A percentile compares a stretch with the other conserved stretches of the same genome.
phyloP scores from a whole-genome alignment of 2,888 invertebrate species.

The Hyalella azteca region DNA sequence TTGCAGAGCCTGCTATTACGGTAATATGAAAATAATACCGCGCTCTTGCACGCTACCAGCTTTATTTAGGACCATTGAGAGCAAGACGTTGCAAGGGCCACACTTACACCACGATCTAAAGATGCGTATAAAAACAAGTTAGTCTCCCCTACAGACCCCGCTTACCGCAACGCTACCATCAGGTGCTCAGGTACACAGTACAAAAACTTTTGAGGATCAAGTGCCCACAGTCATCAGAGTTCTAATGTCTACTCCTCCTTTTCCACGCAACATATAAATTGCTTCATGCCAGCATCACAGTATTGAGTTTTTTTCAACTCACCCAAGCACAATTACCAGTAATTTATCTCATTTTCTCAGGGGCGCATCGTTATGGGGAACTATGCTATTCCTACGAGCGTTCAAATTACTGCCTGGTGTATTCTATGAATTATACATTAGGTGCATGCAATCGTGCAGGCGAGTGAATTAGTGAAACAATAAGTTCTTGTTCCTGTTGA shows the following conservation, averaged over 20 bases:
- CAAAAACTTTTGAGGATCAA: conserved; percentile 3
- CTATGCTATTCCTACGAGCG: too few species aligned
- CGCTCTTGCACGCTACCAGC: conserved; percentile 32
- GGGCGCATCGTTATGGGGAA: too few species aligned
- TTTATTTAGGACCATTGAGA: conserved; percentile 34
- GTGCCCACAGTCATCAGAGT: background rate
- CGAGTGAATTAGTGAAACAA: too few species aligned
- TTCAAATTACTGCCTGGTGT: too few species aligned
- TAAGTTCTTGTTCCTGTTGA: too few species aligned
- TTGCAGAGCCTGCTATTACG: conserved; percentile 28
- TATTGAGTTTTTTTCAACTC: too few species aligned
- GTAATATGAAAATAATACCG: conserved; percentile 32
- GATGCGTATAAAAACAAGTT: background rate
- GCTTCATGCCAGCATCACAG: too few species aligned
- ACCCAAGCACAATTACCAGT: too few species aligned
- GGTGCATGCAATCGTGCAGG: too few species aligned
- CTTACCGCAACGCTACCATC: background rate
- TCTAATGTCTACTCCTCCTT: background rate
- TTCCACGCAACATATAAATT: too few species aligned
- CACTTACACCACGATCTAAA: background rate
- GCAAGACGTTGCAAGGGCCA: conserved; percentile 13
- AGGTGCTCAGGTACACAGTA: background rate
- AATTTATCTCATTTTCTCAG: too few species aligned
- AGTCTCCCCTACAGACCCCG: background rate
- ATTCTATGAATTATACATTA: too few species aligned